These are phyloP conservation scores for Platysteira castanea DNA, from an alignment of 2,113 vertebrate genomes.

Conservation along the genomic window DNA sequence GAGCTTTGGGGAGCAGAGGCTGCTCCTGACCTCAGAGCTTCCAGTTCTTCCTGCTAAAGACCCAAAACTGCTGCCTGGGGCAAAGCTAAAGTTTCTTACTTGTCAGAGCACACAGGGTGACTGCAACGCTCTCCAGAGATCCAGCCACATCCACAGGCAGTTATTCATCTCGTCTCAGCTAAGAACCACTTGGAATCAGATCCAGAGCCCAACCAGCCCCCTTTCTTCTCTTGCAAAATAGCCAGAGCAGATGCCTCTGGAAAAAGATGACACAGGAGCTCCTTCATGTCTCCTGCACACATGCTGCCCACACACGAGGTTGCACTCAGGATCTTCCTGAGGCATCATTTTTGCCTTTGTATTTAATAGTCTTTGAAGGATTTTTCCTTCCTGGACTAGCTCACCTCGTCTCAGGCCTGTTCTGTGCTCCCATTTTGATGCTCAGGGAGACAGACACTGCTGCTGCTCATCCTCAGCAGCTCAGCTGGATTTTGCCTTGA, in stretches of 20 bases:
- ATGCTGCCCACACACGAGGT: background rate
- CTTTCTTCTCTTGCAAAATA: background rate
- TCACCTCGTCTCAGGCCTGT: background rate
- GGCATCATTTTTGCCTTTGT: background rate
- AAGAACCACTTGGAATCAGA: background rate
- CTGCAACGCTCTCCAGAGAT: background rate
- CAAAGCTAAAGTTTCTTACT: background rate
- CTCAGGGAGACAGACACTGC: background rate
- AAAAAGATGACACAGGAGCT: background rate
- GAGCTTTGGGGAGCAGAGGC: background rate
- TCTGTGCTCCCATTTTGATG: background rate
- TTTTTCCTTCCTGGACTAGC: background rate
- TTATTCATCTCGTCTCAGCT: background rate
- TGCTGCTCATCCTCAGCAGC: background rate
- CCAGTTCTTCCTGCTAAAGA: background rate
- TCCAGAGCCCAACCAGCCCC: background rate
- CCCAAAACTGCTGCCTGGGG: background rate
- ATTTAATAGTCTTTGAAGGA: background rate
- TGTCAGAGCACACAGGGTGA: background rate
- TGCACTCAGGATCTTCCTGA: background rate
- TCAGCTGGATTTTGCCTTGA: background rate
- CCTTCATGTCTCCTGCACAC: background rate
- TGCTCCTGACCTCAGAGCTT: background rate
- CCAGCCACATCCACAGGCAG: background rate
- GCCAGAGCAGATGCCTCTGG: background rate